Conservation (phyloP, 1,140 invertebrate species). For the Oryctes rhinoceros region DNA sequence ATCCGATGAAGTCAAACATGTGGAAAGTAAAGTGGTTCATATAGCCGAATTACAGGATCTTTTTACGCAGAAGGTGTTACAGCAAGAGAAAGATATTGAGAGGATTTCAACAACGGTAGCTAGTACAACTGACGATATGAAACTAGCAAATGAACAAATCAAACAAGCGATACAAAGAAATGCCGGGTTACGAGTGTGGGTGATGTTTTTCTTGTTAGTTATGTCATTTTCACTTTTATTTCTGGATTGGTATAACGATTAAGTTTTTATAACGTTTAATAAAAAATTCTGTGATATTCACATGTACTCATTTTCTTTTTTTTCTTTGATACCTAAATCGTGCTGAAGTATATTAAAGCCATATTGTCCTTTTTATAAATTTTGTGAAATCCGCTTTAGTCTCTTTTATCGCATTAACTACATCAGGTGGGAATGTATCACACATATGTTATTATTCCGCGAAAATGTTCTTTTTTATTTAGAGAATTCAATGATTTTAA, state of each 20-base stretch:
- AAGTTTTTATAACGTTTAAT: slow-evolving; percentile 55
- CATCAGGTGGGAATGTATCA: too few relatives aligned
- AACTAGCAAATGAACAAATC: slow-evolving; percentile 96
- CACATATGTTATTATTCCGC: too few relatives aligned
- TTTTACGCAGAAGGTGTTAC: slow-evolving; percentile 95
- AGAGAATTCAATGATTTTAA: too few relatives aligned
- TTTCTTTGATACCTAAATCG: too few relatives aligned
- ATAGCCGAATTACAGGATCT: slow-evolving; percentile 96
- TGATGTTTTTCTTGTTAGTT: slow-evolving; percentile 94
- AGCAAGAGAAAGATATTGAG: slow-evolving; percentile 94
- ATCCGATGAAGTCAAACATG: slow-evolving; percentile 81
- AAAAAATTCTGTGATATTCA: slow-evolving; percentile 22
- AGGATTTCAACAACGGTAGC: slow-evolving; percentile 86
- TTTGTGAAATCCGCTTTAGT: too few relatives aligned
- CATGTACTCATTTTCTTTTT: slow-evolving; percentile 3
- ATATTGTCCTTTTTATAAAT: not conserved
- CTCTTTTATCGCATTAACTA: too few relatives aligned
- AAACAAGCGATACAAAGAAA: slow-evolving; percentile 95
- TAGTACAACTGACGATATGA: slow-evolving; percentile 93
- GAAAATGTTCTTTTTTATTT: too few relatives aligned
- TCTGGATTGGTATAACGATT: slow-evolving; percentile 98
- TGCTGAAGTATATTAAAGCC: not conserved
- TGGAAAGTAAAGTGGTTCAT: slow-evolving; percentile 92
- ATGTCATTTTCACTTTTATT: slow-evolving; percentile 96
- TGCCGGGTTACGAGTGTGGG: slow-evolving; percentile 91